Evolutionary conservation across 2,797 vertebrate species (phyloP).

Genomic region (Perodicticus potto): DNA sequence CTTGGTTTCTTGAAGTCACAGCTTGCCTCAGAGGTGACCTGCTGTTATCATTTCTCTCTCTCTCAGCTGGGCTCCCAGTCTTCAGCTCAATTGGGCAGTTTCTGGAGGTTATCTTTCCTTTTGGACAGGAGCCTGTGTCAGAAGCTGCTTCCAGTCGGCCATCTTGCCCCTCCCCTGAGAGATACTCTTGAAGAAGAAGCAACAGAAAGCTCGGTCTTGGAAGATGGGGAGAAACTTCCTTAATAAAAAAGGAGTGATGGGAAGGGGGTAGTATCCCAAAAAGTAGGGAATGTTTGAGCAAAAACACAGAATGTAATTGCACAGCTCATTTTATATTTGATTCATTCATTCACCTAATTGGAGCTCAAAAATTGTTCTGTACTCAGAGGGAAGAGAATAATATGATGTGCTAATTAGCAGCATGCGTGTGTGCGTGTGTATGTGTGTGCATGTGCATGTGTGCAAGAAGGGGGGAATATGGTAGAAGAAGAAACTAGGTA

Average conservation of each 20-base stretch:
- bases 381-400: not conserved
- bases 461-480: too few relatives aligned
- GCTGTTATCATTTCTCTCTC: too few relatives aligned
- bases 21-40: too few relatives aligned
- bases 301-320: not conserved
- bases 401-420: not conserved
- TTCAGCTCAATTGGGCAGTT: too few relatives aligned
- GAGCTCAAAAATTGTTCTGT: conserved; percentile 15
- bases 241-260: not conserved
- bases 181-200: not conserved
- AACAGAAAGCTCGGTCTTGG: not conserved
- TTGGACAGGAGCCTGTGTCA: too few relatives aligned
- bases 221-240: conserved; percentile 10
- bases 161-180: too few relatives aligned
- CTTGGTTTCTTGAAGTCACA: too few relatives aligned
- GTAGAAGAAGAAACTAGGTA: conserved; percentile 29
- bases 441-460: not conserved
- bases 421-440: too few relatives aligned
- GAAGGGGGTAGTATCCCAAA: not conserved
- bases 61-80: too few relatives aligned
- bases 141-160: too few relatives aligned
- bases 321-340: not conserved
- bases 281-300: not conserved
- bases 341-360: not conserved
- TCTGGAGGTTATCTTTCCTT: too few relatives aligned